These are phyloP conservation scores for Apodemia hepburni DNA, from an alignment of 2,888 invertebrate species.

Conservation along the genomic window DNA sequence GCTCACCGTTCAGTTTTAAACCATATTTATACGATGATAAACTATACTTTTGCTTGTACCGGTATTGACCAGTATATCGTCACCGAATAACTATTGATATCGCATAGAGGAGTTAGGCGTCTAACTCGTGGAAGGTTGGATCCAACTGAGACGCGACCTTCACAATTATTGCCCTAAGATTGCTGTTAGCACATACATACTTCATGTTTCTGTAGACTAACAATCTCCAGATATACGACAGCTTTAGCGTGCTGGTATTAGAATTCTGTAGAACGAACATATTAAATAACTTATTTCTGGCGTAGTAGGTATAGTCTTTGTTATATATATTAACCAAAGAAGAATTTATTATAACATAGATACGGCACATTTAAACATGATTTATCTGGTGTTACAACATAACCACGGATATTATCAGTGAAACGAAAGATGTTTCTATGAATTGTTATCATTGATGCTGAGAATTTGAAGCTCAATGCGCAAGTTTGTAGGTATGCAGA, in stretches of 20 bases:
- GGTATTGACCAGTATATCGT: conserved; percentile 56
- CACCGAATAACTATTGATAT: conserved; percentile 68
- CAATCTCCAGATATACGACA: background rate
- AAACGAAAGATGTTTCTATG: background rate
- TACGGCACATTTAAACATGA: no score
- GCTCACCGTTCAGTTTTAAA: conserved; percentile 47
- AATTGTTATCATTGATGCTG: background rate
- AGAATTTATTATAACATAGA: no score
- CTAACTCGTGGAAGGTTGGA: conserved; percentile 50
- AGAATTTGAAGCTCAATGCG: background rate
- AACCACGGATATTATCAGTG: no score
- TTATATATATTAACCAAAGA: no score
- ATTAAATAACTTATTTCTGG: background rate
- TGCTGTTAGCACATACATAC: conserved; percentile 13
- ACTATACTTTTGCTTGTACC: conserved; percentile 41
- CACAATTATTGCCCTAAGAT: conserved; percentile 43
- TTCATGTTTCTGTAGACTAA: conserved; percentile 5
- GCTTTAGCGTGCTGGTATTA: background rate
- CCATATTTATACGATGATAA: conserved; percentile 45
- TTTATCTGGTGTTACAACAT: no score
- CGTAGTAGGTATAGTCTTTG: background rate
- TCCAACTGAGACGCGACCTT: conserved; percentile 74
- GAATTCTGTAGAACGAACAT: background rate
- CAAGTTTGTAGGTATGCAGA: background rate
- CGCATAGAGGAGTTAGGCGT: conserved; percentile 61